Base-by-base conservation (phyloP, 2,797 vertebrate species). In the Anisognathus igniventris region DNA sequence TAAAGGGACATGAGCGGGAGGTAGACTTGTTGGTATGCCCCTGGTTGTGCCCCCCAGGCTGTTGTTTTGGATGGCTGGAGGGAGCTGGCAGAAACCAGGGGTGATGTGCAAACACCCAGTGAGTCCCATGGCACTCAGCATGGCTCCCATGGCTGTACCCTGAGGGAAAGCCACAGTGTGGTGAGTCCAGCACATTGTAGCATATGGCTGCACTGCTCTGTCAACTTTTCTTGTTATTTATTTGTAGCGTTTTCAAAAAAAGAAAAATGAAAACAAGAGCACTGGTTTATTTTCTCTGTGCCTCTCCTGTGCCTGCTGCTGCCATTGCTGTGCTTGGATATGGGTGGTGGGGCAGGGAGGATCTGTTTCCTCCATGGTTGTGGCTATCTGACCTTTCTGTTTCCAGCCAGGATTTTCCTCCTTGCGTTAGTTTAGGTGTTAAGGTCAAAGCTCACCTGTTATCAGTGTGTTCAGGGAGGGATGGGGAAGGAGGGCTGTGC, bases 21-120 rank as follows among this genome's bases (percentile, higher is more conserved):
- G 9, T 2, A 1, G 12, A 14, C 10, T 6, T 88, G 21, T 56
- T 51, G 6, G 35, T 28, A 39, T 65, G 13, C 12, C 17, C 37
- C 24, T 1, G 2, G n/a, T 60, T 54, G 48, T 75, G n/a, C 30
- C 2, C 3, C 8, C 3, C 13, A 2, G 9, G 28, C 39, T 79
- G 44, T 7, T 35, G 35, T 40, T 93, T 12, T 28, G 56, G 64
- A 62, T 70, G 72, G 53, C 45, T 20, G 47, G 20, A 37, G n/a
- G 65, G 42, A 40, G 25, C 21, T 53, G 76, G 39, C 76, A 58
- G 80, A 22, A 37, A 13, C 7, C 5, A 31, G 27, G 68, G 27
- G 30, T 23, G 53, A 6, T 23, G 19, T 10, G 19, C 7, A 44
- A 50, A 28, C 7, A 7, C 15, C 3, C 0, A 0, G 6, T 0